Conservation (phyloP, 2,888 invertebrate species). For the Malthinus flaveolus region DNA sequence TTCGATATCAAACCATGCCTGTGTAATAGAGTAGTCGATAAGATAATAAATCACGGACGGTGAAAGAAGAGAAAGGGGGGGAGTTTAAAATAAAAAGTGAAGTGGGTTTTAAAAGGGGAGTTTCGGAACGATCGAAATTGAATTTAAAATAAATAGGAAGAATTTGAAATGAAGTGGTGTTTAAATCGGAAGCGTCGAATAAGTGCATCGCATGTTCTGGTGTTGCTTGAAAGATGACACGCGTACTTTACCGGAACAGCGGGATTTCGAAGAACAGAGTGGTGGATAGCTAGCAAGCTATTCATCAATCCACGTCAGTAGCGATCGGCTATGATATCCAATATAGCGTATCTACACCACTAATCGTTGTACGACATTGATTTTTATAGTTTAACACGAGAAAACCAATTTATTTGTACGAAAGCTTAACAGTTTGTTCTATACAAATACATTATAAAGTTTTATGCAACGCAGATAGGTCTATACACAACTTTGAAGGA, state of each 20-base stretch:
- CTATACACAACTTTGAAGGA: constrained; percentile 18
- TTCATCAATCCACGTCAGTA: constrained; percentile 48
- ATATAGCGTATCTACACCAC: constrained; percentile 47
- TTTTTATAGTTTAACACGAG: constrained; percentile 39
- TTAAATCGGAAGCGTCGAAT: constrained; percentile 14
- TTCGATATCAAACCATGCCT: no score
- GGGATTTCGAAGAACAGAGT: constrained; percentile 30
- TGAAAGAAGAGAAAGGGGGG: no score
- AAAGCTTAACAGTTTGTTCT: constrained; percentile 24
- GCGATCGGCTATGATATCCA: constrained; percentile 47
- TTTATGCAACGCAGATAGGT: constrained; percentile 20
- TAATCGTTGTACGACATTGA: constrained; percentile 47
- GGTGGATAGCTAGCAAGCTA: constrained; percentile 37
- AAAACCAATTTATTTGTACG: constrained; percentile 29
- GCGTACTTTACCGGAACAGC: constrained; percentile 24
- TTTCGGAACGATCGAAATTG: not conserved
- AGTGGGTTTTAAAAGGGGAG: no score
- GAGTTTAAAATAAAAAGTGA: no score
- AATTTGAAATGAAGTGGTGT: constrained; percentile 9
- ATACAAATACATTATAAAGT: constrained; percentile 24
- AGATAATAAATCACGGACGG: no score
- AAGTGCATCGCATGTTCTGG: constrained; percentile 16
- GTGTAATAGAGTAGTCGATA: no score
- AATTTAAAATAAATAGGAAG: not conserved
- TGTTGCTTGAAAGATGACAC: constrained; percentile 21